Evolutionary conservation across 2,888 invertebrate species (phyloP).

Genomic region (Eretmocerus hayati): DNA sequence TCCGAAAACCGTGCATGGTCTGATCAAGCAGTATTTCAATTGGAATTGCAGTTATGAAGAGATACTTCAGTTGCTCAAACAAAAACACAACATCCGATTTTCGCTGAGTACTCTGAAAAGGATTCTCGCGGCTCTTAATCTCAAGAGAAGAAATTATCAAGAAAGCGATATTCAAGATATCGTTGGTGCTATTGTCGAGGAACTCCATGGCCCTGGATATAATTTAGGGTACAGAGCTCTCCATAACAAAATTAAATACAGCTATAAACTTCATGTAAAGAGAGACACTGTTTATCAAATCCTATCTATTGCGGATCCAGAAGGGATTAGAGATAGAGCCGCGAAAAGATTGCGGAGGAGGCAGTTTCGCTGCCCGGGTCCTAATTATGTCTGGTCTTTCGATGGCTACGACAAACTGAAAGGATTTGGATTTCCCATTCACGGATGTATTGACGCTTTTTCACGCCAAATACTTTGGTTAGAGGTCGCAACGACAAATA

Average conservation of each 20-base stretch:
- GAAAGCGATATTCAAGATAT: not conserved
- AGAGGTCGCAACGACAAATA: conserved; percentile 13
- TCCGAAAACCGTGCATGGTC: too few relatives aligned
- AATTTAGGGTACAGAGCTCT: too few relatives aligned
- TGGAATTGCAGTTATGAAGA: conserved; percentile 1
- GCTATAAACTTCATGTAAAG: too few relatives aligned
- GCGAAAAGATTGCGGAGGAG: too few relatives aligned
- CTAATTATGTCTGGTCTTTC: conserved; percentile 19
- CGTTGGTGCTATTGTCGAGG: not conserved
- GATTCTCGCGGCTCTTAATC: not conserved
- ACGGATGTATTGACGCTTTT: conserved; percentile 20
- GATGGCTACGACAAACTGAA: conserved; percentile 23
- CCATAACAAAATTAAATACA: conserved; percentile 5
- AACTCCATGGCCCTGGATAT: not conserved
- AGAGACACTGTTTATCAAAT: too few relatives aligned
- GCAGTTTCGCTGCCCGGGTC: too few relatives aligned
- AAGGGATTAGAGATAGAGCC: too few relatives aligned
- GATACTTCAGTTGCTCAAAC: not conserved
- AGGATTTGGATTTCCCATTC: conserved; percentile 19
- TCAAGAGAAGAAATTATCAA: not conserved
- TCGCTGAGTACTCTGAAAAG: not conserved
- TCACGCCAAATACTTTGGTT: conserved; percentile 16
- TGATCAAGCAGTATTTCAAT: conserved; percentile 2
- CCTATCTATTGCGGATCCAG: too few relatives aligned
- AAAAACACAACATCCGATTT: not conserved